Base-by-base conservation (phyloP, 2,797 vertebrate genomes). In the Alauda arvensis region DNA sequence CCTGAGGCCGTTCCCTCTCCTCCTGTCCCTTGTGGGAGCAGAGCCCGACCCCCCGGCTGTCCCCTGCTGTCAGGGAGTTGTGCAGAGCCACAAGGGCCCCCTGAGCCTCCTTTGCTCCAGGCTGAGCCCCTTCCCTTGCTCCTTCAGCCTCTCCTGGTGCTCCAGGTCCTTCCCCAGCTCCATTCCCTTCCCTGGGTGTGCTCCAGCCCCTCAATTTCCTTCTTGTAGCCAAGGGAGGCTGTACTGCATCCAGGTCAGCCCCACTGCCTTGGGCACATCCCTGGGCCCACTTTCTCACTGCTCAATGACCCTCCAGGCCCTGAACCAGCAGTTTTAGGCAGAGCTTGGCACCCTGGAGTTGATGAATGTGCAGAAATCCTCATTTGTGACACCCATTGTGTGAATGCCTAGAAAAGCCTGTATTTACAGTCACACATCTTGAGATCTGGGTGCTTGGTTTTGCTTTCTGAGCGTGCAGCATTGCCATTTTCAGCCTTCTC, bases 111-210 rank as follows among this genome's bases (percentile, higher is more conserved):
- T 71, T 26, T 65, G 0, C 66, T 65, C 39, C 52, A 66, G 66
- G 12, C 46, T 71, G 33, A 72, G 52, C 39, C 46, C 53, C 25
- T 71, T 56, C 8, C 5, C 57, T 59, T 65, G 59, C 59, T 65
- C 66, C 29, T 28, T 52, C 74, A 59, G 45, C 59, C 1, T 0
- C 51, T 57, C 24, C 59, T 51, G 66, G 2, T 0, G 66, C 67
- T 59, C 37, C 37, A 37, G 37, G 10, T 11, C 37, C 37, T 37
- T 37, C 37, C 37, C 37, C 37, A 37, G 37, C 37, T 37, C 25
- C 12, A 8, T 0, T 2, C 12, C 46, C 21, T 16, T 5, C 39
- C 5, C 60, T 71, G 25, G 29, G 8, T 24, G 45, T 0, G 0
- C 7, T 52, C 34, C 46, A 52, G 0, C 24, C 20, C 10, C 45